These are phyloP conservation scores for Pitta sordida DNA, from an alignment of 2,113 vertebrate genomes.

Conservation along the genomic window DNA sequence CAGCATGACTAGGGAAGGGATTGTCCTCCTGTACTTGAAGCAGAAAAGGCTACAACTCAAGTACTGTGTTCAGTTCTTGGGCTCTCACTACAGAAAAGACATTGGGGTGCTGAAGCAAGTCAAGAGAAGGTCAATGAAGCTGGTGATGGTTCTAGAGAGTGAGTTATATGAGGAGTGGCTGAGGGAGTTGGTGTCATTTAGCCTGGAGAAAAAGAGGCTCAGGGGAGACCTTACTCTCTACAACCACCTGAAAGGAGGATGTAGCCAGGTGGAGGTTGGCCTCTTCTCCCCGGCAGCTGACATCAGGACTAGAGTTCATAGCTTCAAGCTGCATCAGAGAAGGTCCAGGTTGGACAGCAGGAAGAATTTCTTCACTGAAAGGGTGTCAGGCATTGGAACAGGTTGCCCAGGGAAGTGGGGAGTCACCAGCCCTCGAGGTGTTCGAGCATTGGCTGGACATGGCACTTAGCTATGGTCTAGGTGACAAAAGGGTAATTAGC, in stretches of 20 bases:
- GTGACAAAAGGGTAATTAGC: too few relatives aligned
- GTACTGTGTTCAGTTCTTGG: neutral
- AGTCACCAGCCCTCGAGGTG: neutral
- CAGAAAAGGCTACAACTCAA: neutral
- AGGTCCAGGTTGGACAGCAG: neutral
- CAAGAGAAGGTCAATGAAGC: neutral
- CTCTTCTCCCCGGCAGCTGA: neutral
- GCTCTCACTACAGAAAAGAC: neutral
- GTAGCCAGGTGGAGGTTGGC: neutral
- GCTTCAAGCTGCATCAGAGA: neutral
- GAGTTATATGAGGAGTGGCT: neutral
- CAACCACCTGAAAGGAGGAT: neutral
- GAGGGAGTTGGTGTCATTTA: neutral
- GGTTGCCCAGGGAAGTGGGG: neutral
- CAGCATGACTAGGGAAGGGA: neutral
- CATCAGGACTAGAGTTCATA: accelerated
- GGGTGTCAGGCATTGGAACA: neutral
- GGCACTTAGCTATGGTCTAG: neutral
- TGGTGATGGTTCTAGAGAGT: neutral
- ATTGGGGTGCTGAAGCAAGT: neutral
- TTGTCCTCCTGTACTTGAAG: neutral
- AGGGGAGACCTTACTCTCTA: neutral
- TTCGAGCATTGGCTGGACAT: neutral
- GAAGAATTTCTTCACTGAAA: neutral
- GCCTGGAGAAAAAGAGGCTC: neutral